Evolutionary conservation across 2,888 invertebrate genomes (phyloP), one percentile per base, ranked within the genome.

Genomic region (Atherix ibis): DNA sequence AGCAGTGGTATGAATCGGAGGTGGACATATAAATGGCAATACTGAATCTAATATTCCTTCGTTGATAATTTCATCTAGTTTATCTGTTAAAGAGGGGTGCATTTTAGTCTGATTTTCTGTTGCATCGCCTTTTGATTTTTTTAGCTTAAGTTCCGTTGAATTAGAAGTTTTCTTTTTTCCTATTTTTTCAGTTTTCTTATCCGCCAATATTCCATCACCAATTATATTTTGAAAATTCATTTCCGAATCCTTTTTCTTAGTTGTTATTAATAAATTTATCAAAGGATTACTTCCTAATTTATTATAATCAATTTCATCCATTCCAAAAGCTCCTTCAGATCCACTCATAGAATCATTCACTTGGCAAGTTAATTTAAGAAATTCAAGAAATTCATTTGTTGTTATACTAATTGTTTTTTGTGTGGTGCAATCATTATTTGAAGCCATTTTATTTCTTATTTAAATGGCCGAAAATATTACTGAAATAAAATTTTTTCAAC

Each of bases 41-140:
- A 87, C 76, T 0, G 84, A 82, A 58, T 87, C 87, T 31, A 85
- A 57, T 39, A 87, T 68, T 9, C 85, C 85, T 62, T 85, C 85
- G 31, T 78, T 76, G 40, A 87, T 67, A 2, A 84, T 72, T 62
- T 82, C 53, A 36, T 60, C 53, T 18, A 62, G 40, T 41, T 58
- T 58, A 17, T 53, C 51, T 9, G 40, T 48, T 5, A 62, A 42
- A 19, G 51, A 49, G 2, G 55, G 53, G 48, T 61, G 56, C 26
- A 60, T 39, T 10, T 29, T 25, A 8, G 37, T 34, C 15, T 22
- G 33, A 9, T 16, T 9, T 3, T 31, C 28, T 19, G 14, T 27
- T 6, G 15, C 14, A n/a, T 41, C 40, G 1, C 15, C 5, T 36
- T 38, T 38, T 6, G 26, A 27, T 31, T 37, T 39, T 19, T 27